A percentile compares a stretch with the other conserved stretches of the same genome.
phyloP scores from a whole-genome alignment of 2,113 vertebrate genomes.

The Rhinogobius similis region DNA sequence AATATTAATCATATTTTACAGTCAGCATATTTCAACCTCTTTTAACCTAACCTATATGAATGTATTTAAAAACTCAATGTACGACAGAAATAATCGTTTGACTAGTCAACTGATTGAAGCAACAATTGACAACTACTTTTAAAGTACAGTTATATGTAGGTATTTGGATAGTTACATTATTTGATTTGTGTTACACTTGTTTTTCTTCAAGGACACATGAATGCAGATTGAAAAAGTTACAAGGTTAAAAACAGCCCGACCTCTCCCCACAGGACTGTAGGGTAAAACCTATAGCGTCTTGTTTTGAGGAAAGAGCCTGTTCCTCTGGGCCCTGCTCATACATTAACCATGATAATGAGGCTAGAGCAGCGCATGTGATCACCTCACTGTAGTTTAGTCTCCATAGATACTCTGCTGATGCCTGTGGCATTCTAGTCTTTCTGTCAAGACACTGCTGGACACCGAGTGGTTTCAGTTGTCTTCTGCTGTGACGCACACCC shows the following conservation, averaged over 20 bases:
- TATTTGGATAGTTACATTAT: not conserved
- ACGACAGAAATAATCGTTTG: too few relatives aligned
- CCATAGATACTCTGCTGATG: not conserved
- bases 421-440: conserved; percentile 2
- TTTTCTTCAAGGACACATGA: not conserved
- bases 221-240: not conserved
- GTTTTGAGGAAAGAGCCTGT: not conserved
- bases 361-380: not conserved
- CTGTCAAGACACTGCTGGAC: not conserved
- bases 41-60: too few relatives aligned
- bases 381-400: not conserved
- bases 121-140: too few relatives aligned
- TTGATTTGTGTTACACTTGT: not conserved
- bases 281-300: not conserved
- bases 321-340: not conserved
- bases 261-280: not conserved
- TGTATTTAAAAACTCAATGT: too few relatives aligned
- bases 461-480: conserved; percentile 4
- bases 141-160: not conserved
- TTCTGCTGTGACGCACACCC: not conserved
- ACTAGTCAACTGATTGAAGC: too few relatives aligned
- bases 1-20: too few relatives aligned
- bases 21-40: too few relatives aligned
- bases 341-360: conserved; percentile 9
- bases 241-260: not conserved